Conservation (phyloP, 2,797 vertebrate species). For the Anabas testudineus region DNA sequence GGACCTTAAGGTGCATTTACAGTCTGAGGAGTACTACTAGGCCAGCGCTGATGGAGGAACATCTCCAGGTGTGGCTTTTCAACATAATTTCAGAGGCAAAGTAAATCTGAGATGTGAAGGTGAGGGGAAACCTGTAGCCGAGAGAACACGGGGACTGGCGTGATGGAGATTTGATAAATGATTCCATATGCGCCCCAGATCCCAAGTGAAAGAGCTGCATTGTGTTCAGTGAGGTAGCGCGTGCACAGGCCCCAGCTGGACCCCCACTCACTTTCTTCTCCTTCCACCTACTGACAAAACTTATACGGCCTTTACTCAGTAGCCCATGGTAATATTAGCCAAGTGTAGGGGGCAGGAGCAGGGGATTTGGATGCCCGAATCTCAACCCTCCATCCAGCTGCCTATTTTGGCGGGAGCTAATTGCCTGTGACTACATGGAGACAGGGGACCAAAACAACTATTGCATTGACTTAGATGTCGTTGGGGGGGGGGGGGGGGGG, state of each 20-base stretch:
- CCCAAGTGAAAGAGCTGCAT: slow-evolving; percentile 84
- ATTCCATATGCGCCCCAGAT: slow-evolving; percentile 83
- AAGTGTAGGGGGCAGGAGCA: slow-evolving; percentile 47
- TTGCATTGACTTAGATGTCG: slow-evolving; percentile 58
- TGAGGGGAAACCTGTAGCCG: slow-evolving; percentile 62
- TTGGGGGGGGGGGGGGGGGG: slow-evolving; percentile 26
- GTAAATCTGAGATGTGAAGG: slow-evolving; percentile 62
- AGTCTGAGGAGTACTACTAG: slow-evolving; percentile 18
- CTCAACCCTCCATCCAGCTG: slow-evolving; percentile 60
- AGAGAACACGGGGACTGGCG: slow-evolving; percentile 48
- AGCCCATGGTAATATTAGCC: slow-evolving; percentile 75
- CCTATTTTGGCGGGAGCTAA: slow-evolving; percentile 79
- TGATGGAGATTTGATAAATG: slow-evolving; percentile 73
- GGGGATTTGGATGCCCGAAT: slow-evolving; percentile 46
- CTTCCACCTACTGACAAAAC: slow-evolving; percentile 69
- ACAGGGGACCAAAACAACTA: slow-evolving; percentile 65
- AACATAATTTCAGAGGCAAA: slow-evolving; percentile 54
- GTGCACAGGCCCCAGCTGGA: slow-evolving; percentile 61
- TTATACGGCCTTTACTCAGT: slow-evolving; percentile 55
- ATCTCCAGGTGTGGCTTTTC: slow-evolving; percentile 55
- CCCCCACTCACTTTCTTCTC: slow-evolving; percentile 29
- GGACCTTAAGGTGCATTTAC: slow-evolving; percentile 6
- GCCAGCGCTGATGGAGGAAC: slow-evolving; percentile 16
- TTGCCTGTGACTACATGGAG: slow-evolving; percentile 79
- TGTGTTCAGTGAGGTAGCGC: slow-evolving; percentile 79